These are phyloP conservation scores for Drosophila ironensis DNA, from an alignment of 1,140 invertebrate species.

Conservation along the genomic window DNA sequence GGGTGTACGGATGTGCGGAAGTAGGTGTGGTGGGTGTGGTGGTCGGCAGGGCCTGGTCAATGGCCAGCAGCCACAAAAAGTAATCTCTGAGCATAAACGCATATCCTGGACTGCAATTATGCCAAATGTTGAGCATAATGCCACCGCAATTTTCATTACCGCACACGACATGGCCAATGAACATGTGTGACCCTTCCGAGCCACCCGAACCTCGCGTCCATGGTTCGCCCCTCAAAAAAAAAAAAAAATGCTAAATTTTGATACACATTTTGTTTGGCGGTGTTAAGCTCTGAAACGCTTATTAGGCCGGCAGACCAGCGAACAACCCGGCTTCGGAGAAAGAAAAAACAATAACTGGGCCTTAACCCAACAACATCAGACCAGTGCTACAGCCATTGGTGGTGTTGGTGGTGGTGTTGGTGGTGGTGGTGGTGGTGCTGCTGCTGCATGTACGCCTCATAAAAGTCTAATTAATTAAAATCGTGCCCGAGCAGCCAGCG, in stretches of 20 bases:
- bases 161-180: slow-evolving; percentile 47
- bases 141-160: slow-evolving; percentile 75
- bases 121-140: slow-evolving; percentile 75
- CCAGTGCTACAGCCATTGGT: slow-evolving; percentile 16
- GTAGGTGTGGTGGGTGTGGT: slow-evolving; percentile 23
- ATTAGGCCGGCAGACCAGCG: slow-evolving; percentile 40
- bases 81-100: slow-evolving; percentile 79
- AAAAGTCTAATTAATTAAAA: slow-evolving; percentile 80
- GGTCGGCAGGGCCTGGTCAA: slow-evolving; percentile 48
- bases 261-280: slow-evolving; percentile 53
- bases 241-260: slow-evolving; percentile 66
- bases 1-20: neutral
- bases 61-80: slow-evolving; percentile 70
- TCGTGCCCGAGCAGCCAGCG: slow-evolving; percentile 64
- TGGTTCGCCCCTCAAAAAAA: slow-evolving; percentile 10
- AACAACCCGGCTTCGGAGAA: slow-evolving; percentile 5
- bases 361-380: slow-evolving; percentile 59
- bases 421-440: slow-evolving; percentile 3
- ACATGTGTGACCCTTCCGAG: slow-evolving; percentile 30
- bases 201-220: neutral
- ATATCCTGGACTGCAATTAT: slow-evolving; percentile 76
- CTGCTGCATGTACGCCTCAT: slow-evolving; percentile 70
- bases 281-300: slow-evolving; percentile 65
- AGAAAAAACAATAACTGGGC: slow-evolving; percentile 67
- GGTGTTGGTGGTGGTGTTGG: neutral